Percentiles rank a stretch among this genome's conserved stretches.
Conservation (phyloP, 2,113 vertebrate genomes). For the Hyla sarda region DNA sequence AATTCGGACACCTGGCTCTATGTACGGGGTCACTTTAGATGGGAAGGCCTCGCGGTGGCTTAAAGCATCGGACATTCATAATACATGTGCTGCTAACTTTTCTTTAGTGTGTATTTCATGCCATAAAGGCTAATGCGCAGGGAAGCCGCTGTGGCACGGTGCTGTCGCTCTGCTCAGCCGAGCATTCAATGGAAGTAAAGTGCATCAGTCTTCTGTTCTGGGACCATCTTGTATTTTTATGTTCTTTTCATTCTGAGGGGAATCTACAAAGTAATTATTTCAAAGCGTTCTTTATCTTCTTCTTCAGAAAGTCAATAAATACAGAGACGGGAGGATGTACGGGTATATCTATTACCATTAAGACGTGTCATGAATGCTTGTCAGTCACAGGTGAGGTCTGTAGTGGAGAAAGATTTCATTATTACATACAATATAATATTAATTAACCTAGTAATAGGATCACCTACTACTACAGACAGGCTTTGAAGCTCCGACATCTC, state of each 20-base stretch:
- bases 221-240: neutral
- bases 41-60: neutral
- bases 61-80: constrained; percentile 37
- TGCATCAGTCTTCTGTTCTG: constrained; percentile 10
- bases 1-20: constrained; percentile 16
- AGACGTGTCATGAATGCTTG: neutral
- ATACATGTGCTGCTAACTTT: constrained; percentile 13
- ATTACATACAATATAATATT: constrained; percentile 6
- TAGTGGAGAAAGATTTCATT: constrained; percentile 10
- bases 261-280: neutral
- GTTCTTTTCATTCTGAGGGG: neutral
- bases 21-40: neutral
- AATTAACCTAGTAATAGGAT: constrained; percentile 12
- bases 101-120: constrained; percentile 15
- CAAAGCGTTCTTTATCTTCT: neutral
- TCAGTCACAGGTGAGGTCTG: neutral
- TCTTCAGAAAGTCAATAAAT: neutral
- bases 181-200: neutral
- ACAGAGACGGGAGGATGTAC: too few species aligned
- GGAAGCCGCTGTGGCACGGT: neutral
- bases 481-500: neutral
- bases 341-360: neutral
- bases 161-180: neutral
- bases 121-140: constrained; percentile 10
- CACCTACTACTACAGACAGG: neutral